Conservation (phyloP, 2,888 invertebrate genomes). For the Alitta virens region DNA sequence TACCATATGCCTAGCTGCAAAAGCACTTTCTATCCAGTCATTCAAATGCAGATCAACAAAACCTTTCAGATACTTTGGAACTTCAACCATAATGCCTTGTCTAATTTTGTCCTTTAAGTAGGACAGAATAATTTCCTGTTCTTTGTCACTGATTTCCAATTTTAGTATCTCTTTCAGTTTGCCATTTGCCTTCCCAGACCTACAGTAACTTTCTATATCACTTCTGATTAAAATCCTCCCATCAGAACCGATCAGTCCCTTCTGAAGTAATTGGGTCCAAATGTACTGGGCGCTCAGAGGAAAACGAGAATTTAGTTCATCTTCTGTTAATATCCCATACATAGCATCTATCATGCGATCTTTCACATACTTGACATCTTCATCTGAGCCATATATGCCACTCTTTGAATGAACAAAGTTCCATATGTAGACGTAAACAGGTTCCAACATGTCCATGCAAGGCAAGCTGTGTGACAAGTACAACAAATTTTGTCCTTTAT, state of each 20-base stretch:
- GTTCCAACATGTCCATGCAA: conserved; percentile 23
- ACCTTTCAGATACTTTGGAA: conserved; percentile 4
- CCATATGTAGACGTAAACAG: conserved; percentile 21
- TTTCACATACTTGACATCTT: background rate
- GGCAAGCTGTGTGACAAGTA: conserved; percentile 10
- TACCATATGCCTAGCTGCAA: conserved; percentile 23
- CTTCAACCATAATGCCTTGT: background rate
- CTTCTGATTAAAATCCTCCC: no score
- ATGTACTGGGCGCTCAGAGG: no score
- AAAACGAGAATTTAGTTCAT: no score
- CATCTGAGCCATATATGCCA: background rate
- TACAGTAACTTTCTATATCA: background rate
- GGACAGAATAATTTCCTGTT: background rate
- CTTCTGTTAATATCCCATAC: background rate
- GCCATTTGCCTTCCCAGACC: background rate
- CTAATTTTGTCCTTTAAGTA: background rate
- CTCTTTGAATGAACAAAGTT: conserved; percentile 2
- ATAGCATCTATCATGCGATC: background rate
- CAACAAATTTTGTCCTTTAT: conserved; percentile 19
- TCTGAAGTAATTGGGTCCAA: no score
- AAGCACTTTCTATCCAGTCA: conserved; percentile 27
- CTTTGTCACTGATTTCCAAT: background rate
- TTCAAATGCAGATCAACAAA: conserved; percentile 15
- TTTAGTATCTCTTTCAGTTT: background rate
- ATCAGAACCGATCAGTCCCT: no score